Conservation (phyloP, 2,888 invertebrate genomes). For the Aphidius colemani region DNA sequence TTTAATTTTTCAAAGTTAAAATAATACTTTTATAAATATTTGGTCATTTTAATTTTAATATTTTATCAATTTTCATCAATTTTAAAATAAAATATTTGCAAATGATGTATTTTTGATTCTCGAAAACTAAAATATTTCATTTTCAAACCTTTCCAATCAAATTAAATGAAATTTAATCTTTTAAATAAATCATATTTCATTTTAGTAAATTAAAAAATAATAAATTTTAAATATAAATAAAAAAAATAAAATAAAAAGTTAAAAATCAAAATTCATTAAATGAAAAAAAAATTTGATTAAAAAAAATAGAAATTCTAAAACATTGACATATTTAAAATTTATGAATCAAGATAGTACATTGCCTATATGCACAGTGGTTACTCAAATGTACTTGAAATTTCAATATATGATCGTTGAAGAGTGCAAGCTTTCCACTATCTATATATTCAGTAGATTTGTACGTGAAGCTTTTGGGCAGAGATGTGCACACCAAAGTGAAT, state of each 20-base stretch:
- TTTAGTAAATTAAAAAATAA: too few species aligned
- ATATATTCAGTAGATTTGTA: constrained; percentile 13
- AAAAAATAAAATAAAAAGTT: not conserved
- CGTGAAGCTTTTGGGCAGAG: constrained; percentile 8
- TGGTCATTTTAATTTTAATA: too few species aligned
- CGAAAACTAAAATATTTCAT: too few species aligned
- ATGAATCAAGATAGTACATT: constrained; percentile 12
- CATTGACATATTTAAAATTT: constrained; percentile 27
- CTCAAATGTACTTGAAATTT: constrained; percentile 22
- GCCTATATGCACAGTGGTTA: constrained; percentile 29
- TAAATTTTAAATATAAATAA: constrained; percentile 1
- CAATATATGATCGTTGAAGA: constrained; percentile 24
- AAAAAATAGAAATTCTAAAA: constrained; percentile 19
- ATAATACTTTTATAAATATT: too few species aligned
- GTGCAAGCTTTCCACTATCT: not conserved
- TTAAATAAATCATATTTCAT: not conserved
- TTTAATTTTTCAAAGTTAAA: too few species aligned
- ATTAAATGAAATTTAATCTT: too few species aligned
- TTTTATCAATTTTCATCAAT: too few species aligned
- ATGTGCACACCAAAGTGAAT: constrained; percentile 25
- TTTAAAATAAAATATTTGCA: too few species aligned
- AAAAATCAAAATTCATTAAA: constrained; percentile 7
- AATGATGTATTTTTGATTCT: too few species aligned
- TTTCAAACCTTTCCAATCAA: too few species aligned
- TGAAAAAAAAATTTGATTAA: not conserved